Percentiles rank a stretch among this genome's conserved stretches.
These are phyloP conservation scores for Andrena bicolor DNA, from an alignment of 2,888 invertebrate genomes.

Conservation along the genomic window DNA sequence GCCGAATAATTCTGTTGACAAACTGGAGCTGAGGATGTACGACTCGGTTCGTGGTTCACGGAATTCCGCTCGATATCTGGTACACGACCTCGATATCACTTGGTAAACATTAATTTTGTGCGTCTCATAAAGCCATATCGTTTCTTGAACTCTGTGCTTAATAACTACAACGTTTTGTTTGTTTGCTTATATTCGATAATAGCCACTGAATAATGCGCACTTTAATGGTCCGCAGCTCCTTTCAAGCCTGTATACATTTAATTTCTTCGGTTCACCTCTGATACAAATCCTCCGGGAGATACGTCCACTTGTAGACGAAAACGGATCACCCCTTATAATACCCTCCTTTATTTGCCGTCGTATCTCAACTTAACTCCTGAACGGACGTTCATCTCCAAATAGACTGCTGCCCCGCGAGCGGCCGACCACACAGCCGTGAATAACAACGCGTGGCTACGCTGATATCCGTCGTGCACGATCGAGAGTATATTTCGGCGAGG, in stretches of 20 bases:
- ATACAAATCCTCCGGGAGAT: neutral
- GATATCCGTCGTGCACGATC: neutral
- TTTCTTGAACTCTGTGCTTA: too few relatives aligned
- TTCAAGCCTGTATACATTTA: neutral
- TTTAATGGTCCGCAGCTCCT: too few relatives aligned
- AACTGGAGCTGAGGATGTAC: neutral
- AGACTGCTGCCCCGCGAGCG: conserved; percentile 31
- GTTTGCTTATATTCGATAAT: too few relatives aligned
- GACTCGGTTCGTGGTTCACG: neutral
- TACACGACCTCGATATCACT: neutral
- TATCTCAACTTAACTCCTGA: neutral
- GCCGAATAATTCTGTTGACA: neutral
- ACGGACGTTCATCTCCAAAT: conserved; percentile 43
- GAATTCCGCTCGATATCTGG: neutral
- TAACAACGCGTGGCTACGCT: conserved; percentile 30
- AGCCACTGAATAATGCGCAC: too few relatives aligned
- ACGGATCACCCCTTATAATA: neutral
- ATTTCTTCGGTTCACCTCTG: neutral
- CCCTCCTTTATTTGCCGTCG: neutral
- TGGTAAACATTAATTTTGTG: neutral
- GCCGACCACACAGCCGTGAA: neutral
- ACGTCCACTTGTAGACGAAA: neutral
- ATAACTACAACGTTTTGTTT: too few relatives aligned
- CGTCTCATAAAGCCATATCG: neutral
- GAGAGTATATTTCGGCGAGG: conserved; percentile 21